A percentile compares a stretch with the other conserved stretches of the same genome.
These are phyloP conservation scores for Cololabis saira DNA, from an alignment of 2,113 vertebrate genomes.

Conservation along the genomic window DNA sequence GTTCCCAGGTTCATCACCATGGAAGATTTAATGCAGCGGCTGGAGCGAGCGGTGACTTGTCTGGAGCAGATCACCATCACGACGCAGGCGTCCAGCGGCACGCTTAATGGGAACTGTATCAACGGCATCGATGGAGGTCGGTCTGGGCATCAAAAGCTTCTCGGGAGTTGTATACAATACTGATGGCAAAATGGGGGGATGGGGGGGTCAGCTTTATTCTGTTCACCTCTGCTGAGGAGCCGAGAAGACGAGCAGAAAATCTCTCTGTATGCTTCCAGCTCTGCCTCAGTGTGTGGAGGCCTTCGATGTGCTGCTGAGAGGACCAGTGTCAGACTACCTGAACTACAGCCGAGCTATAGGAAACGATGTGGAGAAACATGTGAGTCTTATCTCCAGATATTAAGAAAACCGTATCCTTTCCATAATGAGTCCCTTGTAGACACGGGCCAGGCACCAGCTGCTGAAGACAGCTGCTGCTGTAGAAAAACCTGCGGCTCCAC, in stretches of 20 bases:
- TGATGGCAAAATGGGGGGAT: background rate
- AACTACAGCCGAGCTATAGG: conserved; percentile 89
- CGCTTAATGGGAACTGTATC: conserved; percentile 71
- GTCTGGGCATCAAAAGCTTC: background rate
- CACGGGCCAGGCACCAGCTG: conserved; percentile 27
- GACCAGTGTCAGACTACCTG: conserved; percentile 89
- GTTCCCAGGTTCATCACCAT: conserved; percentile 76
- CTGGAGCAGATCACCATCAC: conserved; percentile 87
- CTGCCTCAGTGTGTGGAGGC: conserved; percentile 86
- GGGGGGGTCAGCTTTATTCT: background rate
- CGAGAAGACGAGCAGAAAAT: background rate
- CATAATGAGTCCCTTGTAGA: conserved; percentile 3
- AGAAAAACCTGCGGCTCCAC: background rate
- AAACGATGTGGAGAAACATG: conserved; percentile 92
- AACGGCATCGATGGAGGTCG: conserved; percentile 85
- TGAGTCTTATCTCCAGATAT: conserved; percentile 74
- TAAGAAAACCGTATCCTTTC: background rate
- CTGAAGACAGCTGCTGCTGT: conserved; percentile 31
- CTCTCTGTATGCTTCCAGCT: conserved; percentile 73
- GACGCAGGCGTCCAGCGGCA: conserved; percentile 62
- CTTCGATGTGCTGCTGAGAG: conserved; percentile 87
- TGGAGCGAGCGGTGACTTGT: conserved; percentile 90
- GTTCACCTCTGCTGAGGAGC: background rate
- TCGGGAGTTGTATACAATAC: background rate
- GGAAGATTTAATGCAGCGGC: conserved; percentile 88